A percentile compares a stretch with the other conserved stretches of the same genome.
phyloP scores from a whole-genome alignment of 2,888 invertebrate genomes.

The Nezara viridula region DNA sequence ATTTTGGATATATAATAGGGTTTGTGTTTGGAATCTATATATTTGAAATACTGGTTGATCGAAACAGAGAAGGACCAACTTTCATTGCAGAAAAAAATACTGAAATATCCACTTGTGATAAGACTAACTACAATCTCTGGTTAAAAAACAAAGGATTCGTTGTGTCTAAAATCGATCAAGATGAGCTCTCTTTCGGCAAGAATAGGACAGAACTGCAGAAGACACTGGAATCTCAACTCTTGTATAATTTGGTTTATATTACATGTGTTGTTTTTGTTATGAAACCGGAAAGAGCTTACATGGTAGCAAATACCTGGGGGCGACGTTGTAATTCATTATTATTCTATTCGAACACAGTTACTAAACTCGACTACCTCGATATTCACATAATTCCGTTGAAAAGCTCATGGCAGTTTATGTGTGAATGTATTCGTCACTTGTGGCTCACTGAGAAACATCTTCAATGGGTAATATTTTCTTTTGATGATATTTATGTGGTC shows the following conservation, averaged over 20 bases:
- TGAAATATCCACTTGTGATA: neutral
- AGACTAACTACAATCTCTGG: neutral
- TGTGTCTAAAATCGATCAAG: neutral
- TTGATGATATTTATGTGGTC: slow-evolving; percentile 73
- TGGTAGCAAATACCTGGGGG: slow-evolving; percentile 70
- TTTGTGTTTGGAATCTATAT: slow-evolving; percentile 34
- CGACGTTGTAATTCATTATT: slow-evolving; percentile 68
- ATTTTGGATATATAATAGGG: slow-evolving; percentile 20
- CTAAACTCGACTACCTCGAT: slow-evolving; percentile 65
- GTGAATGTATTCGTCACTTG: slow-evolving; percentile 69
- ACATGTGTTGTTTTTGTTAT: slow-evolving; percentile 71
- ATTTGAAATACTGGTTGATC: slow-evolving; percentile 11
- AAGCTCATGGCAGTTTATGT: slow-evolving; percentile 71
- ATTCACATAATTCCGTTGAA: slow-evolving; percentile 67
- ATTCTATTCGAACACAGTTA: slow-evolving; percentile 67
- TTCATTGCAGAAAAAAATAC: neutral
- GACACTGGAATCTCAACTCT: slow-evolving; percentile 58
- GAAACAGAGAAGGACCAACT: neutral
- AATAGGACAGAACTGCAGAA: neutral
- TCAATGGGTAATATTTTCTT: slow-evolving; percentile 73
- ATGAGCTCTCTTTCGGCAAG: slow-evolving; percentile 54
- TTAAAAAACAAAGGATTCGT: slow-evolving; percentile 29
- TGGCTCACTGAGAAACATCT: slow-evolving; percentile 67
- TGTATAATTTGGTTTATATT: slow-evolving; percentile 68
- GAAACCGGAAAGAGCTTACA: slow-evolving; percentile 69